These are phyloP conservation scores for Drosophila guanche DNA, from an alignment of 1,140 invertebrate species.

Conservation along the genomic window DNA sequence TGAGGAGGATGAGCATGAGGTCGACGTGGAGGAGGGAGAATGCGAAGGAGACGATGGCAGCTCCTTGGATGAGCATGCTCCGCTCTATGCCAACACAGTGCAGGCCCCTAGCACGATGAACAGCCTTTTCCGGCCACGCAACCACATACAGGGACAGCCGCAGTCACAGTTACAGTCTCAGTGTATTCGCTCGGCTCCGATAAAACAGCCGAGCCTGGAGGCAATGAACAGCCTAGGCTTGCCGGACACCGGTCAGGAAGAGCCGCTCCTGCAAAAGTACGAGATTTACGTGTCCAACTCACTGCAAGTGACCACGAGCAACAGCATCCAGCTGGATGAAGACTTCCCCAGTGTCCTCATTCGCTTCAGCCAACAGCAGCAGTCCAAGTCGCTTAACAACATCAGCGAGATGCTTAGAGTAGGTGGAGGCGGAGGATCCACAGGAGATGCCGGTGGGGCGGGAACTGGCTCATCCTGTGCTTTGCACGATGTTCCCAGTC, in stretches of 20 bases:
- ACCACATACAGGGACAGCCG: neutral
- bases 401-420: conserved; percentile 67
- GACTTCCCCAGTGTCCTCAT: conserved; percentile 68
- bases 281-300: conserved; percentile 79
- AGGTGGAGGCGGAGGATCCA: neutral
- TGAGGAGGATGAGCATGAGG: conserved; percentile 41
- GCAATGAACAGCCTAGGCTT: conserved; percentile 81
- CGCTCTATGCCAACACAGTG: conserved; percentile 75
- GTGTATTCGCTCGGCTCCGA: conserved; percentile 54
- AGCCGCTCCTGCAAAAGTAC: conserved; percentile 63
- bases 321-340: conserved; percentile 63
- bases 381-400: conserved; percentile 79
- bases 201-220: conserved; percentile 67
- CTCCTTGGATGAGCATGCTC: conserved; percentile 63
- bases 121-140: conserved; percentile 30
- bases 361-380: conserved; percentile 67
- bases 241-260: conserved; percentile 54
- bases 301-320: conserved; percentile 75
- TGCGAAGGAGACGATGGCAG: conserved; percentile 61
- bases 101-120: conserved; percentile 41
- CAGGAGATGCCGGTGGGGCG: neutral
- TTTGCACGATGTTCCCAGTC: neutral
- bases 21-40: conserved; percentile 21
- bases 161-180: neutral
- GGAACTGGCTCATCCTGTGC: neutral